Evolutionary conservation across 1,140 invertebrate species (phyloP).

Genomic region (Lepidostoma basale): DNA sequence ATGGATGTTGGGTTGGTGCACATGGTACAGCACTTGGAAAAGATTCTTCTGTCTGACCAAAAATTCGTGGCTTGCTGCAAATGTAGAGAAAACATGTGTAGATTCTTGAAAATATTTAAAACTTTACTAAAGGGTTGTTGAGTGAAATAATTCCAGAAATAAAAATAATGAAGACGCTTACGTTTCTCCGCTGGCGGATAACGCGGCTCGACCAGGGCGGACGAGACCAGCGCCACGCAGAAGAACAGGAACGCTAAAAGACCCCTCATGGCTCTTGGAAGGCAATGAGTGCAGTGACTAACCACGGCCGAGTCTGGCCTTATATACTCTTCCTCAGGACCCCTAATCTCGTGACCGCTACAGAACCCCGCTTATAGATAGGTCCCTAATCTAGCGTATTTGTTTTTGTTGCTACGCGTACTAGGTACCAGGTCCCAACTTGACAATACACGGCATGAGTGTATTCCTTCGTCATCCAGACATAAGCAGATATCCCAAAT

Average conservation of each 20-base stretch:
- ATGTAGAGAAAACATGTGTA: no score
- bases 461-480: no score
- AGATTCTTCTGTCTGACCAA: slow-evolving; percentile 66
- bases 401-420: no score
- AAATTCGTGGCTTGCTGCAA: slow-evolving; percentile 56
- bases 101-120: no score
- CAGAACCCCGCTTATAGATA: not conserved
- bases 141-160: not conserved
- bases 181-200: slow-evolving; percentile 28
- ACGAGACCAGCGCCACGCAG: slow-evolving; percentile 36
- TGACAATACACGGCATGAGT: no score
- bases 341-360: slow-evolving; percentile 12
- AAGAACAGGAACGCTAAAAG: slow-evolving; percentile 41
- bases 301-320: not conserved
- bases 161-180: not conserved
- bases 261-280: slow-evolving; percentile 38
- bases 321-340: not conserved
- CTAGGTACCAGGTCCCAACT: no score
- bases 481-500: no score
- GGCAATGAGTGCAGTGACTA: slow-evolving; percentile 26
- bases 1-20: slow-evolving; percentile 62
- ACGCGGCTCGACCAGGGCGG: slow-evolving; percentile 19
- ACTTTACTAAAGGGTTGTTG: not conserved
- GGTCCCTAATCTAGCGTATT: not conserved
- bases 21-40: slow-evolving; percentile 67